Evolutionary conservation across 2,888 invertebrate species (phyloP).

Genomic region (Cepaea hortensis): DNA sequence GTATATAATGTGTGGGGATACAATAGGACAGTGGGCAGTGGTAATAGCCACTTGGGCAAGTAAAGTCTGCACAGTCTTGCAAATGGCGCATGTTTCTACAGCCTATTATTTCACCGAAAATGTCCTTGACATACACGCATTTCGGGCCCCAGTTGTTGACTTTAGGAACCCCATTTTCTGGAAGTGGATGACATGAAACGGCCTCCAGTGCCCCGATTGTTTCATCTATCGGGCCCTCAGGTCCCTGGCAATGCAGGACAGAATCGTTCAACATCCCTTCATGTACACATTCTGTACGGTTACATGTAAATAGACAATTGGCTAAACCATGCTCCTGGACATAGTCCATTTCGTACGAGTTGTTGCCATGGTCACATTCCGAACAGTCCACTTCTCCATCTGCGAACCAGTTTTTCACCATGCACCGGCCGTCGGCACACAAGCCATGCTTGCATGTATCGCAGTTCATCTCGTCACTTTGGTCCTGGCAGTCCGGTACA

Average conservation of each 20-base stretch:
- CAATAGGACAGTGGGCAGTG: conserved; percentile 35
- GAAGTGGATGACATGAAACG: background rate
- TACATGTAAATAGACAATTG: conserved; percentile 34
- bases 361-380: background rate
- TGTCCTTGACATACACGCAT: conserved; percentile 35
- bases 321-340: background rate
- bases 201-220: conserved; percentile 15
- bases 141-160: conserved; percentile 15
- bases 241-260: conserved; percentile 1
- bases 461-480: conserved; percentile 11
- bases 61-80: conserved; percentile 11
- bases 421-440: conserved; percentile 6
- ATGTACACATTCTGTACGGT: conserved; percentile 22
- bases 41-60: conserved; percentile 28
- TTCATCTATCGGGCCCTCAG: conserved; percentile 40
- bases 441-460: background rate
- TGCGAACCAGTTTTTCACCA: background rate
- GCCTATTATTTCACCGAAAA: background rate
- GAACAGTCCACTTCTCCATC: conserved; percentile 22
- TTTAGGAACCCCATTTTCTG: too few species aligned
- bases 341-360: background rate
- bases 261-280: background rate
- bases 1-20: conserved; percentile 23
- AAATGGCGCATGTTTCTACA: conserved; percentile 27
- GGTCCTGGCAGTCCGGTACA: background rate